Conservation (phyloP, 2,113 vertebrate species). For the Halichoeres trimaculatus region DNA sequence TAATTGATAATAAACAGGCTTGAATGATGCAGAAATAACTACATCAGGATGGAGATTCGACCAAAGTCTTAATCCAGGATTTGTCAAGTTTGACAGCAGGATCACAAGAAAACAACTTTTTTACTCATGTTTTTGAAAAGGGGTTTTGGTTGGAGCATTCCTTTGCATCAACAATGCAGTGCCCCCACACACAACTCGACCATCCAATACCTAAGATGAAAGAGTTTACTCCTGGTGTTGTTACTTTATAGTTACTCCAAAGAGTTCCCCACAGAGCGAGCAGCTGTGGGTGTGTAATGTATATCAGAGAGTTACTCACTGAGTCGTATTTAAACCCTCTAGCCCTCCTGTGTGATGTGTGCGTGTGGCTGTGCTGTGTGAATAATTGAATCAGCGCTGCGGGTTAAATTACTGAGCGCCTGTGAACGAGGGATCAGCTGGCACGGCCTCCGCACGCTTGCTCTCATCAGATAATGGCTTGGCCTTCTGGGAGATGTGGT, state of each 20-base stretch:
- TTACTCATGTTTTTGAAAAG: too few species aligned
- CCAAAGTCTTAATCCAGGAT: too few species aligned
- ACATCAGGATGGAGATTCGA: too few species aligned
- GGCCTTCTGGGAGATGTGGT: slow-evolving; percentile 55
- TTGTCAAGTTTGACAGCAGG: too few species aligned
- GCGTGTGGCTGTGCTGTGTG: slow-evolving; percentile 15
- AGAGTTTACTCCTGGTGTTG: not conserved
- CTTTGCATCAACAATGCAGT: too few species aligned
- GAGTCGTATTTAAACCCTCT: not conserved
- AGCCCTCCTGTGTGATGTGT: not conserved
- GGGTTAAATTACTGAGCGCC: slow-evolving; percentile 12
- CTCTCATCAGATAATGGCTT: slow-evolving; percentile 38
- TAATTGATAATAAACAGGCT: too few species aligned
- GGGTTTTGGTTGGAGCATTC: too few species aligned
- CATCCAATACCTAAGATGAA: too few species aligned
- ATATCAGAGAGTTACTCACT: not conserved
- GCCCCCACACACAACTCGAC: too few species aligned
- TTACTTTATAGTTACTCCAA: not conserved
- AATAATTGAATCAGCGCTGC: slow-evolving; percentile 54
- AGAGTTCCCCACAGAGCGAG: not conserved
- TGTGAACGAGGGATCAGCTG: slow-evolving; percentile 37
- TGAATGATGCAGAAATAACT: too few species aligned
- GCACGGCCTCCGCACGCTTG: not conserved
- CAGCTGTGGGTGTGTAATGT: not conserved
- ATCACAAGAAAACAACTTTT: too few species aligned